Base-by-base conservation (phyloP, 2,113 vertebrate species). In the Tympanuchus pallidicinctus region DNA sequence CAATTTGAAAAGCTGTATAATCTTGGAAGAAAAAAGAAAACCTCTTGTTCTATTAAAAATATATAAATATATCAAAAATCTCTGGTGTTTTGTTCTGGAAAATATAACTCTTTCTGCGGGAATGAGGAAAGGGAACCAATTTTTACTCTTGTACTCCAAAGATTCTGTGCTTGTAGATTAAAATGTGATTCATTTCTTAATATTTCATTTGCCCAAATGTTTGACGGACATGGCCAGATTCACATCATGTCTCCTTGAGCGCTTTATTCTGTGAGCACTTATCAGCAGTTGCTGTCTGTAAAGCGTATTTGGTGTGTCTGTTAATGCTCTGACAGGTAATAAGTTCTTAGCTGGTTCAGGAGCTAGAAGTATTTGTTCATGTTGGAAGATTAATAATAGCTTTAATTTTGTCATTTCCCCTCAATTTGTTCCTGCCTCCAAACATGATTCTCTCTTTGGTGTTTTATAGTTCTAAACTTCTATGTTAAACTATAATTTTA, bases 281-380 rank as follows among this genome's bases (percentile, higher is more conserved):
- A 94, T 80, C 93, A 94, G 88, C 83, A 95, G 92, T 92, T 91
- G 79, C 86, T 92, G 45, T 91, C 86, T 90, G 17, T 92, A 82
- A 96, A 94, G 94, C 86, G 66, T 85, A 89, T 94, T 89, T 84
- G 73, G 67, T 70, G 81, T 86, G 80, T 86, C 92, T 94, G 90
- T 97, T 97, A 96, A 92, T 77, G 63, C 83, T 86, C 47, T 86
- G 93, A 95, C 82, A 92, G 83, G 77, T 97, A 92, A 81, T 92
- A 95, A 92, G 71, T 93, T 95, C 85, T 91, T 80, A 34, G 79
- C 83, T 88, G 77, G 74, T 96, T 95, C 87, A 86, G 81, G 82
- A 94, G 56, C 56, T 43, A 30, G 61, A 67, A 86, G 56, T 64
- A 64, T 88, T 95, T 96, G 95, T 89, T 92, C 65, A 20, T 61